phyloP scores from a whole-genome alignment of 2,888 invertebrate genomes.

The Synergus laeviventris region DNA sequence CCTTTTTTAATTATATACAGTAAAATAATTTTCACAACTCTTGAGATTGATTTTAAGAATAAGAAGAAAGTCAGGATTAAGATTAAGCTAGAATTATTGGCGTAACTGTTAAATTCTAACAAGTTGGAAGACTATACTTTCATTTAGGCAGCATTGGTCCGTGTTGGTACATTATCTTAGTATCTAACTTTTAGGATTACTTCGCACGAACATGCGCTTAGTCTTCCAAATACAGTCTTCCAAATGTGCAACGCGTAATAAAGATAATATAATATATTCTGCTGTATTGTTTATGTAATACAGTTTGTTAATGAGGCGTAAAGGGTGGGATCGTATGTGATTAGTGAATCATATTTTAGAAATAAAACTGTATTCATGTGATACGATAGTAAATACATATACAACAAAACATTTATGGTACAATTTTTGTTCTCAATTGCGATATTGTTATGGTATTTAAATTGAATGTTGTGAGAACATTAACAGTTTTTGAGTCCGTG shows the following conservation, averaged over 20 bases:
- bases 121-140: conserved; percentile 31
- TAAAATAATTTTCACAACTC: conserved; percentile 10
- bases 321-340: conserved; percentile 52
- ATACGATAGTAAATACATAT: conserved; percentile 68
- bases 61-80: neutral
- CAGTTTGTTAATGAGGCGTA: conserved; percentile 38
- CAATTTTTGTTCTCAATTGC: conserved; percentile 59
- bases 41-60: conserved; percentile 10
- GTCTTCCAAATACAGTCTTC: conserved; percentile 65
- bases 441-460: conserved; percentile 57
- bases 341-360: conserved; percentile 61
- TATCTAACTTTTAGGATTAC: conserved; percentile 22
- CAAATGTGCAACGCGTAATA: conserved; percentile 45
- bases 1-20: conserved; percentile 15
- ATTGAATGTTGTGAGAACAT: conserved; percentile 60
- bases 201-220: conserved; percentile 41
- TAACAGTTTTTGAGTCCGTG: conserved; percentile 79
- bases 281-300: conserved; percentile 43
- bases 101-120: neutral
- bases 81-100: neutral
- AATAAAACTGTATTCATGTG: conserved; percentile 69
- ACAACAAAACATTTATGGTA: conserved; percentile 64
- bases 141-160: conserved; percentile 35
- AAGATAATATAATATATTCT: conserved; percentile 12
- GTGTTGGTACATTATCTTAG: conserved; percentile 10